Base-by-base conservation (phyloP, 2,113 vertebrate species). In the Scomber scombrus region DNA sequence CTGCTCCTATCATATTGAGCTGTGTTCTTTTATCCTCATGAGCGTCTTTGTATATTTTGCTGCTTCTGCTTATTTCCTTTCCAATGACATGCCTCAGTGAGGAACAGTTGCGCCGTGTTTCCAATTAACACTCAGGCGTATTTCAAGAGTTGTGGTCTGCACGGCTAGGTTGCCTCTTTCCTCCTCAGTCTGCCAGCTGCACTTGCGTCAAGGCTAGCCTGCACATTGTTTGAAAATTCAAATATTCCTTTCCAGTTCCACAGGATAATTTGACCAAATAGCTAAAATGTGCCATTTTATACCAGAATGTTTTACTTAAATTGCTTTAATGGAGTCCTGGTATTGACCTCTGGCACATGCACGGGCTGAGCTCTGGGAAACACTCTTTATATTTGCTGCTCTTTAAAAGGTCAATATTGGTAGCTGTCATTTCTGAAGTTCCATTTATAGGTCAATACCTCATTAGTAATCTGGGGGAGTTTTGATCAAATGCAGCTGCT, bases 391-490 rank as follows among this genome's bases (percentile, higher is more conserved):
- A 89, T 90, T 86, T 86, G 85, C 88, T 90, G 64, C 88, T 90
- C 67, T 62, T 83, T 80, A 71, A 90, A 93, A 92, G 89, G 90
- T 91, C 92, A 91, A 75, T 86, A 72, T 88, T 89, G 75, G 88
- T 80, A 71, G 71, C 82, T 84, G 88, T 88, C 87, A 88, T 92
- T 87, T 90, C 78, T 87, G 79, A 87, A 82, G 89, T 82, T 85
- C 80, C 86, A 87, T 90, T 91, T 90, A 90, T 91, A 89, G 90
- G 90, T 90, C 91, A 91, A 82, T 86, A 78, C 58, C 88, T 92
- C 85, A 93, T 90, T 89, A 89, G 82, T 83, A 90, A 90, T 83
- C 87, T 21, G 58, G 49, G 12, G 6, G 75, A 84, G 88, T 88
- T 86, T 68, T 68, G 52, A 80, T 87, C 73, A 78, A 80, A 87